Percentiles rank a stretch among this genome's conserved stretches.
phyloP scores from a whole-genome alignment of 1,140 invertebrate genomes.

The Meloidogyne floridensis region DNA sequence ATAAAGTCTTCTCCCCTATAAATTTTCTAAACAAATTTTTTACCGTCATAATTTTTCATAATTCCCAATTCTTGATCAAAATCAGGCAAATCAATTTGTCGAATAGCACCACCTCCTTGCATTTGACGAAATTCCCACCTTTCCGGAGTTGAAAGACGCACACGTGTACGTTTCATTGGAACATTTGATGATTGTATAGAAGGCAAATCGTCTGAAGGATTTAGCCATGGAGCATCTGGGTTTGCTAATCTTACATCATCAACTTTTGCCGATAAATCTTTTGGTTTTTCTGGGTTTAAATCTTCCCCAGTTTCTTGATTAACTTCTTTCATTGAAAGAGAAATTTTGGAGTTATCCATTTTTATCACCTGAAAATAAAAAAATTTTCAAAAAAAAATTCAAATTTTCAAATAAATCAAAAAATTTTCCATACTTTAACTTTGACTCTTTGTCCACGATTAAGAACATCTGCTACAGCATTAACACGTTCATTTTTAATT shows the following conservation, averaged over 20 bases:
- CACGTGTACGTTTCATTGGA: constrained; percentile 60
- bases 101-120: constrained; percentile 66
- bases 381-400: neutral
- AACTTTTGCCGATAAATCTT: constrained; percentile 38
- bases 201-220: constrained; percentile 71
- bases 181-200: constrained; percentile 75
- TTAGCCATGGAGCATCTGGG: constrained; percentile 73
- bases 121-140: constrained; percentile 74
- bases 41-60: constrained; percentile 67
- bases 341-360: constrained; percentile 78
- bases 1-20: too few species aligned
- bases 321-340: constrained; percentile 95
- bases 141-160: constrained; percentile 93
- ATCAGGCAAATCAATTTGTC: constrained; percentile 68
- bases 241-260: constrained; percentile 67
- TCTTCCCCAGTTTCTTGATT: constrained; percentile 91
- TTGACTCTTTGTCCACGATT: constrained; percentile 78
- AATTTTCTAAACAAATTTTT: neutral
- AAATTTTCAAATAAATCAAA: constrained; percentile 65
- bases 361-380: constrained; percentile 76
- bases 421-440: constrained; percentile 76
- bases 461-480: constrained; percentile 90
- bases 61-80: constrained; percentile 70
- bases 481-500: constrained; percentile 84
- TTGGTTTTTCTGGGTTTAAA: constrained; percentile 78